Evolutionary conservation across 2,888 invertebrate genomes (phyloP), one percentile per base, ranked within the genome.

Genomic region (Drosophila gaucha): DNA sequence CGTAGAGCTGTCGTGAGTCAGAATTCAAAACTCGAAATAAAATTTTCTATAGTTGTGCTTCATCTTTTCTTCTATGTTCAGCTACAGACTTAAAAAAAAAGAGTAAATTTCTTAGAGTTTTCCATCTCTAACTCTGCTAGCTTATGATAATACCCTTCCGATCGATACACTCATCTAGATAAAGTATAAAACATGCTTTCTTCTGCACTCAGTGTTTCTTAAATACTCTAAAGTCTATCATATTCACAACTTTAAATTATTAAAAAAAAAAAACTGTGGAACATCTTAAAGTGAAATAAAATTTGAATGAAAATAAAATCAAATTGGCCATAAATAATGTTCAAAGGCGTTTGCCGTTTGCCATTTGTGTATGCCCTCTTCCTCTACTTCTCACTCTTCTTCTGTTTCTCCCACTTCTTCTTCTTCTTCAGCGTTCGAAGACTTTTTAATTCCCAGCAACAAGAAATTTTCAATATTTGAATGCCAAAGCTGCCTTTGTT

Each of bases 301-400:
- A 86, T 88, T 86, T 84, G 67, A 83, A 83, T 88, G 70, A 79
- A 86, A 86, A 83, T 84, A 74, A 76, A 86, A 41, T 77, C 69
- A 64, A 83, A 86, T 83, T 86, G 80, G 56, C 72, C 86, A 77
- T 83, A 83, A 83, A 83, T 88, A 69, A 86, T 65, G 86, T 83
- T 88, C 84, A 88, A 82, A 82, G 86, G 88, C 88, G 56, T 59
- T 67, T 59, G 74, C 74, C 66, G 67, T 43, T 43, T 68, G 69
- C 70, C 71, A 47, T 72, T 72, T 63, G 56, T 33, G 46, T 26
- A 8, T 44, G 18, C 44, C n/a, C 16, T n/a, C 44, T 30, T n/a
- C 44, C 28, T 18, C 18, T 4, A 6, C 18, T 12, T 18, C 5
- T 28, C 8, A 28, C 18, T 28, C 43, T 12, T 16, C 16, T 16